Base-by-base conservation (phyloP, 2,888 invertebrate genomes). In the Agonopterix arenella region DNA sequence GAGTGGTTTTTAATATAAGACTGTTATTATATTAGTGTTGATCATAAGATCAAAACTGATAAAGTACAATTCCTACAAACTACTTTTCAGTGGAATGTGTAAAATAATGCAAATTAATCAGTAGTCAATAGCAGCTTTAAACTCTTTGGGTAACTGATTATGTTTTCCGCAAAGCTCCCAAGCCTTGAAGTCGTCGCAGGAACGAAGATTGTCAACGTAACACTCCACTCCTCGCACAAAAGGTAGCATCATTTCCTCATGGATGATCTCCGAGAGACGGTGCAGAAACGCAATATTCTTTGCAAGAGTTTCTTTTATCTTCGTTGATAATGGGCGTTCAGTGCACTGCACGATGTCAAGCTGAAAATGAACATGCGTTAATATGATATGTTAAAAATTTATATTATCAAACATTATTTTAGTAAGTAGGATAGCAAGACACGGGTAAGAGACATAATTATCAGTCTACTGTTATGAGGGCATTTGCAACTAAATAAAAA, bases 61-160 rank as follows among this genome's bases (percentile, higher is more conserved):
- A 49, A 49, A 50, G 45, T 49, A 49, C 9, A 4, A 45, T 10
- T 28, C 36, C 45, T 36, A 43, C 4, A 43, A 36, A 13, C 36
- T 45, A 48, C 51, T 50, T 58, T 68, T 69, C 59, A 28, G 52
- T 62, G 79, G 80, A 79, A 79, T 80, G 79, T 73, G 52, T 59
- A 54, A 53, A 51, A 59, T 28, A 28, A 28, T 46, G 28, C 52
- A 48, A 52, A 53, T 51, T 50, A 50, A 49, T 80, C 72, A 89
- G 73, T 86, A 89, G 58, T 89, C 85, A 61, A 88, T 86, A 66
- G 84, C 80, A 72, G 70, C 81, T 59, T 81, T 84, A 54, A 89
- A 89, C 56, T 84, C 84, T 60, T 88, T 84, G 60, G 90, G 86
- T 68, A 81, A 50, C 59, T 86, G 82, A 52, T 76, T 73, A 49